Evolutionary conservation across 2,888 invertebrate species (phyloP), one percentile per base, ranked within the genome.

Genomic region (Actias luna): DNA sequence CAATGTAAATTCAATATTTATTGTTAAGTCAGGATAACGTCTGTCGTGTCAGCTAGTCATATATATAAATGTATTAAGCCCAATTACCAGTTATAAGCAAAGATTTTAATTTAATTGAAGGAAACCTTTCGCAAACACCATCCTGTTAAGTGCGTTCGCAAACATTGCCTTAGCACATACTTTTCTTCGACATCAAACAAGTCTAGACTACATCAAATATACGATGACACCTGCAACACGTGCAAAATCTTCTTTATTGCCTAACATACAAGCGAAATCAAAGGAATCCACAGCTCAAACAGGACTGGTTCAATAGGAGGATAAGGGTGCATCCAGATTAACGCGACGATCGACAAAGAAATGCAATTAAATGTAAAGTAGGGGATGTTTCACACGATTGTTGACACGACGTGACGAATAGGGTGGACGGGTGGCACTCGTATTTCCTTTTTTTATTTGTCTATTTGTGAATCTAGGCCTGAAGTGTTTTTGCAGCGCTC

Each of bases 321-420:
- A 85, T 87, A 87, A 91, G 92, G 90, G 92, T 89, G 89, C 89
- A 89, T 88, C 78, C 84, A 87, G 87, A 90, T 89, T 90, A 88
- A 87, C 88, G 75, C 85, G 85, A 85, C 86, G 85, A 88, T 89
- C 82, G 85, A 91, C 91, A 92, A 91, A 92, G 91, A 91, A 92
- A 92, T 91, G 92, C 90, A 92, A 92, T 92, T 92, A 92, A 91
- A 92, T 92, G 90, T 90, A 91, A 91, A 92, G 88, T 89, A 91
- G 87, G 91, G 91, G 84, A 78, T 84, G 83, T 83, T 89, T 85
- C 88, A 89, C 90, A 89, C 88, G 86, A 84, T 69, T 89, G 88
- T 89, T 91, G 89, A 91, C 90, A 83, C 72, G 83, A 70, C 81
- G 88, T 87, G 89, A 88, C 91, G 87, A 88, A 89, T 87, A 76